Percentiles rank a stretch among this genome's conserved stretches.
Evolutionary conservation across 2,888 invertebrate genomes (phyloP).

Genomic region (Villa cingulata): DNA sequence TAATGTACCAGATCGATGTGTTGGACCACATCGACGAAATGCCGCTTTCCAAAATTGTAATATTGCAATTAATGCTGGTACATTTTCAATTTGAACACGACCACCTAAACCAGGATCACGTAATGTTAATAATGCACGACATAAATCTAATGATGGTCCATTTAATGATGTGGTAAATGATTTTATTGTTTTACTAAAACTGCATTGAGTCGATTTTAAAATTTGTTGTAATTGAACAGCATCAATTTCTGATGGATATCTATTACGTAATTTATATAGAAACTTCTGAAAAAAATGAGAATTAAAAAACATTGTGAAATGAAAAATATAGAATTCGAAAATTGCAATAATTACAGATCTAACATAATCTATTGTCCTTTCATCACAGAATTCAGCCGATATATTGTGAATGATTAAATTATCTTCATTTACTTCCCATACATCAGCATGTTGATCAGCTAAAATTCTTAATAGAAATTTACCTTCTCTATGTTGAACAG

Average conservation of each 20-base stretch:
- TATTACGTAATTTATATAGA: slow-evolving; percentile 21
- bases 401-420: slow-evolving; percentile 54
- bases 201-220: slow-evolving; percentile 41
- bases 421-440: slow-evolving; percentile 67
- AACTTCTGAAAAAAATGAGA: slow-evolving; percentile 9
- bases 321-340: background rate
- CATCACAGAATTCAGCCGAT: slow-evolving; percentile 45
- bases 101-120: slow-evolving; percentile 52
- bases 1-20: slow-evolving; percentile 11
- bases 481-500: slow-evolving; percentile 51
- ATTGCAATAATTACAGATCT: slow-evolving; percentile 15
- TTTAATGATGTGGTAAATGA: slow-evolving; percentile 13
- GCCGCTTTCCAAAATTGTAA: slow-evolving; percentile 46
- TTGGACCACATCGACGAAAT: slow-evolving; percentile 16
- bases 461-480: slow-evolving; percentile 57
- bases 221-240: slow-evolving; percentile 46
- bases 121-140: slow-evolving; percentile 54
- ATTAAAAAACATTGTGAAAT: no score
- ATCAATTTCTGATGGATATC: slow-evolving; percentile 49
- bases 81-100: slow-evolving; percentile 43
- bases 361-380: slow-evolving; percentile 41
- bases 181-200: slow-evolving; percentile 34
- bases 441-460: slow-evolving; percentile 58
- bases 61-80: slow-evolving; percentile 50
- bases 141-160: slow-evolving; percentile 46